Evolutionary conservation across 2,888 invertebrate genomes (phyloP).

Genomic region (Hoplodrina blanda): DNA sequence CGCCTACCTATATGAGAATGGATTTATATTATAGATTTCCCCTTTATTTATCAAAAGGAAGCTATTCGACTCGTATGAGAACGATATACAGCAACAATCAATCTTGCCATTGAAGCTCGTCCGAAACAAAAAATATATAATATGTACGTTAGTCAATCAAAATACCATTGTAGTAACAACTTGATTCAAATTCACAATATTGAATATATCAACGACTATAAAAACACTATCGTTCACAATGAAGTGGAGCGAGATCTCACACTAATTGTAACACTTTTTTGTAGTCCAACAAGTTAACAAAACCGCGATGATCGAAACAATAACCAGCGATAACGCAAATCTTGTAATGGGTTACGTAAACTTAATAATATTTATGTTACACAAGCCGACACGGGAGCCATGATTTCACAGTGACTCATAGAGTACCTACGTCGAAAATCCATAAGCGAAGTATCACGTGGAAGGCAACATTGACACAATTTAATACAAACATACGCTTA

Average conservation of each 20-base stretch:
- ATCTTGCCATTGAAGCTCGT: slow-evolving; percentile 46
- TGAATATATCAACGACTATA: slow-evolving; percentile 34
- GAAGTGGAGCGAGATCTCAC: slow-evolving; percentile 51
- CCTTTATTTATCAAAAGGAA: slow-evolving; percentile 45
- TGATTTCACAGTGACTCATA: slow-evolving; percentile 79
- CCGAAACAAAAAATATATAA: slow-evolving; percentile 30
- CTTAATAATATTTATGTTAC: slow-evolving; percentile 62
- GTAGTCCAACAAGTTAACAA: slow-evolving; percentile 50
- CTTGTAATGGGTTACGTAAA: slow-evolving; percentile 69
- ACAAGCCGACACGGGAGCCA: slow-evolving; percentile 59
- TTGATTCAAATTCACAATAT: slow-evolving; percentile 45
- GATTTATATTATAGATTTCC: slow-evolving; percentile 36
- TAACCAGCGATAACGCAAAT: slow-evolving; percentile 68
- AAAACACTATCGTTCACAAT: slow-evolving; percentile 41
- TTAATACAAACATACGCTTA: slow-evolving; percentile 64
- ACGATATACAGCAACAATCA: slow-evolving; percentile 44
- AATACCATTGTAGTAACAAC: slow-evolving; percentile 51
- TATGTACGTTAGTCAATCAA: slow-evolving; percentile 51
- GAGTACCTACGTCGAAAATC: slow-evolving; percentile 70
- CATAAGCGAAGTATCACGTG: slow-evolving; percentile 55
- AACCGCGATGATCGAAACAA: slow-evolving; percentile 66
- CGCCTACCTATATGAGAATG: slow-evolving; percentile 26
- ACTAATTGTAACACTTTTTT: slow-evolving; percentile 53
- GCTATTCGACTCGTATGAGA: slow-evolving; percentile 34
- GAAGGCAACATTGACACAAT: slow-evolving; percentile 75